Base-by-base conservation (phyloP, 2,113 vertebrate genomes). In the Athene cunicularia region DNA sequence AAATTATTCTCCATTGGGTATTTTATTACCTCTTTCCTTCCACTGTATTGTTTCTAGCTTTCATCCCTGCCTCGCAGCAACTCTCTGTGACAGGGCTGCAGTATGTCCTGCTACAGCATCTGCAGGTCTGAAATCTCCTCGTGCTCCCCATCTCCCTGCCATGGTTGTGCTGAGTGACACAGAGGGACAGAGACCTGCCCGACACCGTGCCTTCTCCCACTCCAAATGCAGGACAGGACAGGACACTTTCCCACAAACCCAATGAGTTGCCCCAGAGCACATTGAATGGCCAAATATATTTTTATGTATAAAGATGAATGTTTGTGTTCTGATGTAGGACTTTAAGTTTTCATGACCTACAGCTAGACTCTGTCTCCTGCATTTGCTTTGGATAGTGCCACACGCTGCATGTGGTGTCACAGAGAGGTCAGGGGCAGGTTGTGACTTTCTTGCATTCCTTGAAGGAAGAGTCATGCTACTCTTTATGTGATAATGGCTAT, bases 181-280 rank as follows among this genome's bases (percentile, higher is more conserved):
- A 18, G 52, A 0, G 1, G 37, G 30, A 49, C 3, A 3, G 63
- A 80, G 67, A 39, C 22, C 84, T 77, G 77, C 41, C 43, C 0
- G 0, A 8, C 10, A 15, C 0, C 1, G 22, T 23, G 12, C 32
- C 32, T 76, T 8, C 26, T 35, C 23, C 41, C 0, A 1, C 63
- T 47, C 33, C 50, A 45, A n/a, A 39, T 2, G 3, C 27, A 58
- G 58, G 37, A 12, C 43, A 66, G 14, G 43, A 24, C 41, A 66
- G 14, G 43, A 24, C 41, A 20, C 11, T 35, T 70, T 55, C 83
- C 72, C 24, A 1, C 55, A 53, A n/a, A 33, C 22, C n/a, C 55
- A 32, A 1, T 1, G 13, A 52, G 39, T 30, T 43, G 23, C 21
- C 30, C 30, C 60, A 28, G 32, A 45, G 68, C 60, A 17, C 21